A percentile compares a stretch with the other conserved stretches of the same genome.
phyloP scores from a whole-genome alignment of 2,888 invertebrate species.

The Apotomis betuletana region DNA sequence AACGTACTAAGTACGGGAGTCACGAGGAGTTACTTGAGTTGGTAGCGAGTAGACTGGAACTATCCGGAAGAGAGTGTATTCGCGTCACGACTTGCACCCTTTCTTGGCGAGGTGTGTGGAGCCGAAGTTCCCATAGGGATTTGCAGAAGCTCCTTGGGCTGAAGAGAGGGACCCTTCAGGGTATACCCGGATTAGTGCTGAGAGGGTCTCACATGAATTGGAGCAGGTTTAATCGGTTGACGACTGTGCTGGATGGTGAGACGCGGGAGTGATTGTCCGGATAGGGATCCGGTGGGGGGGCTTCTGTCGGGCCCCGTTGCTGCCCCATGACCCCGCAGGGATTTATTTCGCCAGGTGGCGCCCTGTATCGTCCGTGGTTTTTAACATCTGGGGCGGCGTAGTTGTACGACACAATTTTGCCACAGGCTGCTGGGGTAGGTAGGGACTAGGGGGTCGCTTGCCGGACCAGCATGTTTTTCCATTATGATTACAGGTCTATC shows the following conservation, averaged over 20 bases:
- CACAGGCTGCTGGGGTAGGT: background rate
- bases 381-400: background rate
- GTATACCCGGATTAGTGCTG: slow-evolving; percentile 26
- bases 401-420: background rate
- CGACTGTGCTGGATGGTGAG: background rate
- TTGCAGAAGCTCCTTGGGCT: slow-evolving; percentile 37
- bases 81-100: too few species aligned
- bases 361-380: too few species aligned
- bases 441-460: background rate
- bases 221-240: slow-evolving; percentile 43
- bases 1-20: slow-evolving; percentile 48
- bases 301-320: background rate
- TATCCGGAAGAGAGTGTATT: too few species aligned
- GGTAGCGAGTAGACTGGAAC: too few species aligned
- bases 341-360: background rate
- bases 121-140: slow-evolving; percentile 42
- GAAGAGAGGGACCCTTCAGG: background rate
- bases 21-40: slow-evolving; percentile 43
- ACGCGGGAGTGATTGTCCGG: background rate
- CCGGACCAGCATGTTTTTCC: too few species aligned
- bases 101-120: slow-evolving; percentile 47
- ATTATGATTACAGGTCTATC: too few species aligned
- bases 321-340: background rate
- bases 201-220: slow-evolving; percentile 44
- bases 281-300: background rate